Conservation (phyloP, 2,888 invertebrate species). For the Brassicogethes aeneus region DNA sequence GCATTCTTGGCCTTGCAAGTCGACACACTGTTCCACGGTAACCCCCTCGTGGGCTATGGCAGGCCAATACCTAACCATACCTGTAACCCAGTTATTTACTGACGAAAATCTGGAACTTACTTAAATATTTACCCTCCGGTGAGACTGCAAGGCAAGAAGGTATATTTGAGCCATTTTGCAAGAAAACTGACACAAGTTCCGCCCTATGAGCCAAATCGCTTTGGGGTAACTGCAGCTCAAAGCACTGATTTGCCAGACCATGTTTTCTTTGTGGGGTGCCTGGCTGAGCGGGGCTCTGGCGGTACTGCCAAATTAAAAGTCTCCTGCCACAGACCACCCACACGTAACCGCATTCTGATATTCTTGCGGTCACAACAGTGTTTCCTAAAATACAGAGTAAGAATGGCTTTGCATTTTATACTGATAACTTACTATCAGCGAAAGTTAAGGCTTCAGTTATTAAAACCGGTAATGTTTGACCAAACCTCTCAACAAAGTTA, state of each 20-base stretch:
- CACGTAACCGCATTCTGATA: constrained; percentile 46
- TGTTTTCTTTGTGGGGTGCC: constrained; percentile 42
- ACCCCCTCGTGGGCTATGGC: constrained; percentile 81
- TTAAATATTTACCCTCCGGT: constrained; percentile 60
- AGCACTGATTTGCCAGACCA: constrained; percentile 52
- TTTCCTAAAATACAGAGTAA: constrained; percentile 32
- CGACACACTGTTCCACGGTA: constrained; percentile 75
- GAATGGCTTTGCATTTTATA: too few relatives aligned
- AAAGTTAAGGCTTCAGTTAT: constrained; percentile 84
- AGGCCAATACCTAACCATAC: constrained; percentile 85
- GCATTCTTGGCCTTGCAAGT: constrained; percentile 83
- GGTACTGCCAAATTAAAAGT: constrained; percentile 77
- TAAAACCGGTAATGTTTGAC: constrained; percentile 73
- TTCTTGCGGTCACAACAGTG: constrained; percentile 42
- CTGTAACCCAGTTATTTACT: constrained; percentile 32
- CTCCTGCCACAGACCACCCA: constrained; percentile 73
- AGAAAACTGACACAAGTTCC: constrained; percentile 68
- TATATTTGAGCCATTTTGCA: constrained; percentile 47
- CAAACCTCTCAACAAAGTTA: constrained; percentile 71
- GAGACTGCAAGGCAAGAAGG: constrained; percentile 88
- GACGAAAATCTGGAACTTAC: background rate
- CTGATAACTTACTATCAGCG: constrained; percentile 58
- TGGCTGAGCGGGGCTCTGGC: constrained; percentile 34
- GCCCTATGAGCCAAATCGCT: constrained; percentile 89
- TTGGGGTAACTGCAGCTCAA: constrained; percentile 81